Conservation (phyloP, 2,113 vertebrate genomes). For the Pelodiscus sinensis region DNA sequence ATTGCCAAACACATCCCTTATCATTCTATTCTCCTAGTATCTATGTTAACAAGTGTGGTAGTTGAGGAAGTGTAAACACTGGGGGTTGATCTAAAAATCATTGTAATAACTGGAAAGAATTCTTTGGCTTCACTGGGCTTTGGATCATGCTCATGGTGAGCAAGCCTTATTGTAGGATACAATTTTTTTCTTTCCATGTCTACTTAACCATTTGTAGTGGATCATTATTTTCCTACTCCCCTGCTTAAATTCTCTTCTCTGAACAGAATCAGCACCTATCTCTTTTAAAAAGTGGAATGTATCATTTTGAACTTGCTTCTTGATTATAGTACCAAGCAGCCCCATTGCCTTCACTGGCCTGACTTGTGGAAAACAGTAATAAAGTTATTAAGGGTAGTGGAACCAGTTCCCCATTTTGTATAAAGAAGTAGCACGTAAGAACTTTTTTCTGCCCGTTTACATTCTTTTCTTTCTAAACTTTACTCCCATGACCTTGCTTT, state of each 20-base stretch:
- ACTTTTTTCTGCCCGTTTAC: neutral
- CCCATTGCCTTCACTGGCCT: neutral
- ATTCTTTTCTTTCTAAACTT: neutral
- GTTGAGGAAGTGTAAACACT: conserved; percentile 1
- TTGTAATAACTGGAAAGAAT: neutral
- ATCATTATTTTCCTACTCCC: neutral
- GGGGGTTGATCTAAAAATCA: neutral
- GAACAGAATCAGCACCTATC: neutral
- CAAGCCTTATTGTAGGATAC: accelerated
- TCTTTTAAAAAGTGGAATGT: neutral
- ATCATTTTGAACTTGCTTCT: neutral
- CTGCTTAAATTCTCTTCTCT: neutral
- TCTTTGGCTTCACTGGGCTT: accelerated
- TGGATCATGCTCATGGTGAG: neutral
- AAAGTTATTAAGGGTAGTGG: neutral
- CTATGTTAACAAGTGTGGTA: neutral
- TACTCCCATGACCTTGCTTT: neutral
- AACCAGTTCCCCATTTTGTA: neutral
- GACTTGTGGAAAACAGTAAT: neutral
- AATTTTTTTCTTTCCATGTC: neutral
- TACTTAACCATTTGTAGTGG: neutral
- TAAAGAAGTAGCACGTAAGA: accelerated
- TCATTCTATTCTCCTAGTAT: conserved; percentile 22
- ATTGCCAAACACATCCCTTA: conserved; percentile 26
- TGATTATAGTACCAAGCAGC: neutral